A percentile compares a stretch with the other conserved stretches of the same genome.
Conservation (phyloP, 2,888 invertebrate genomes). For the Entomobrya multifasciata region DNA sequence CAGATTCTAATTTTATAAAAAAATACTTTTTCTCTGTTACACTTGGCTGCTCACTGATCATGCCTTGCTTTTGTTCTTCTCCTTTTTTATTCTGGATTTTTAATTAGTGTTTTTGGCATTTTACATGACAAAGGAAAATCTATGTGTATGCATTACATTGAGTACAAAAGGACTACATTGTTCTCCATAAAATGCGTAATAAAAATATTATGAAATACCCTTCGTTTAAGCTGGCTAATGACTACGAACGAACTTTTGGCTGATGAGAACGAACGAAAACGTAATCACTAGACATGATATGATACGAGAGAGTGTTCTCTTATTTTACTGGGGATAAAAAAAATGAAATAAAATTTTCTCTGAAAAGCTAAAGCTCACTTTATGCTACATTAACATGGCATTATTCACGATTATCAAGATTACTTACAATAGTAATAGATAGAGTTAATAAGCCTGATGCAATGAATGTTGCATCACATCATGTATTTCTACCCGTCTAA, state of each 20-base stretch:
- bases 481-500: no score
- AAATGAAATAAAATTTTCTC: background rate
- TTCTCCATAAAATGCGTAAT: background rate
- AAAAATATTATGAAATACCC: conserved; percentile 5
- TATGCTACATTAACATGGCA: background rate
- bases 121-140: conserved; percentile 41
- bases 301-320: background rate
- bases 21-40: conserved; percentile 11
- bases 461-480: background rate
- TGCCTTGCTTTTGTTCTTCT: conserved; percentile 12
- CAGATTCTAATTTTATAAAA: background rate
- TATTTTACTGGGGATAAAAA: background rate
- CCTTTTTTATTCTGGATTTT: conserved; percentile 24
- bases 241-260: background rate
- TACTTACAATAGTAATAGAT: background rate
- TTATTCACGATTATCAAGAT: conserved; percentile 27
- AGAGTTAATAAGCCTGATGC: background rate
- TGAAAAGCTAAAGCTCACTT: background rate
- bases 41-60: conserved; percentile 19
- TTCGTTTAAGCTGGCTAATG: conserved; percentile 5
- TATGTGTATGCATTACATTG: background rate
- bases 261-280: background rate
- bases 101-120: conserved; percentile 65
- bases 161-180: conserved; percentile 22
- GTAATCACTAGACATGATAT: background rate